phyloP scores from a whole-genome alignment of 2,113 vertebrate species.

The Puma concolor region DNA sequence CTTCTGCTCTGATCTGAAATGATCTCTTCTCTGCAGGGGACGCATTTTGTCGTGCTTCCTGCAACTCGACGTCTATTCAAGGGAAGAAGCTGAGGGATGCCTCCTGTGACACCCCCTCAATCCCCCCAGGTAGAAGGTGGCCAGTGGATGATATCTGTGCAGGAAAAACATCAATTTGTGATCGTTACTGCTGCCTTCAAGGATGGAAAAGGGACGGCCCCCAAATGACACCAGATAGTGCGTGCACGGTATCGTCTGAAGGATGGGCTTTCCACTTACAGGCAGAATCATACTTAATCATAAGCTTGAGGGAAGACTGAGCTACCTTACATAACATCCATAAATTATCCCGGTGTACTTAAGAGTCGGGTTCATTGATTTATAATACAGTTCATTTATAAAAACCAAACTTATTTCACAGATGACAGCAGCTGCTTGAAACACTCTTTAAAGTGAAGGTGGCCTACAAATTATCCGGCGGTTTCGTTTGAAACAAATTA shows the following conservation, averaged over 20 bases:
- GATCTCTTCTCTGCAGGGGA: neutral
- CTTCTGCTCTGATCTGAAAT: neutral
- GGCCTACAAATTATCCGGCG: conserved; percentile 53
- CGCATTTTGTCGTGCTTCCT: neutral
- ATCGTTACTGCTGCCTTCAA: fast-evolving
- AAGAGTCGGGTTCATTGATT: conserved; percentile 49
- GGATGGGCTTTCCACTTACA: neutral
- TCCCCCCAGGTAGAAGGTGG: fast-evolving
- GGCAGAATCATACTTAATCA: neutral
- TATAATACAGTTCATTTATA: conserved; percentile 60
- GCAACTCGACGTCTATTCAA: fast-evolving
- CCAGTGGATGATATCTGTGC: fast-evolving
- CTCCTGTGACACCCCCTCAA: fast-evolving
- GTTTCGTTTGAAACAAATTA: conserved; percentile 27
- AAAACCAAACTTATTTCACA: conserved; percentile 61
- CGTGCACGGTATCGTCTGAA: fast-evolving
- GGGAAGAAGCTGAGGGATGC: neutral
- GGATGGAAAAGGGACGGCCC: fast-evolving
- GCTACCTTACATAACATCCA: neutral
- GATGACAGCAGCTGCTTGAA: conserved; percentile 25
- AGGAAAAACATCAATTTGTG: neutral
- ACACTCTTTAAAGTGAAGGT: neutral
- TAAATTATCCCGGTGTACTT: conserved; percentile 50
- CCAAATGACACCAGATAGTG: fast-evolving
- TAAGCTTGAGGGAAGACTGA: neutral